Conservation (phyloP, 2,888 invertebrate genomes). For the Orchestes rusci region DNA sequence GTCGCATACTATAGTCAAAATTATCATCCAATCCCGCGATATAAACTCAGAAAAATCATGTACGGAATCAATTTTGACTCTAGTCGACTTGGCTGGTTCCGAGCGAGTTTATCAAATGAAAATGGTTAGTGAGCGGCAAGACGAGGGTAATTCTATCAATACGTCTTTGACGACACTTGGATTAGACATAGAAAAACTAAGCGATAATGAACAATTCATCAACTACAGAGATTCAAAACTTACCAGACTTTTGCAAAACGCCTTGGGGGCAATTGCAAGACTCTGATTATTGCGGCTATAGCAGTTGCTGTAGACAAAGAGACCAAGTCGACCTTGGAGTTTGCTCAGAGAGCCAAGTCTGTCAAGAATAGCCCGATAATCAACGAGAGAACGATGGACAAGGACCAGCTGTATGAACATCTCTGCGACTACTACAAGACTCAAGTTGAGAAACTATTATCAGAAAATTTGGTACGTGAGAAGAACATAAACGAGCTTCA, state of each 20-base stretch:
- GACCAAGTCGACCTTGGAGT: conserved; percentile 59
- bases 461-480: conserved; percentile 13
- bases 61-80: conserved; percentile 69
- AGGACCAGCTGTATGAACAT: conserved; percentile 21
- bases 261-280: conserved; percentile 85
- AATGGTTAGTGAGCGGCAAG: conserved; percentile 67
- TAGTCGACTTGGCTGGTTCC: conserved; percentile 88
- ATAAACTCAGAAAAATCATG: conserved; percentile 43
- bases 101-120: conserved; percentile 77
- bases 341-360: conserved; percentile 74
- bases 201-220: conserved; percentile 50
- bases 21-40: conserved; percentile 46
- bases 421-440: conserved; percentile 15
- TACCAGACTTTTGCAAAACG: conserved; percentile 75
- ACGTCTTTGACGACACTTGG: conserved; percentile 66
- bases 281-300: conserved; percentile 78
- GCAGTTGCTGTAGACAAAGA: conserved; percentile 78
- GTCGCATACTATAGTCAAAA: conserved; percentile 82
- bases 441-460: conserved; percentile 14
- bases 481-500: conserved; percentile 12
- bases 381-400: conserved; percentile 51
- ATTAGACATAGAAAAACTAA: conserved; percentile 74
- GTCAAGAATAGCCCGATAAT: conserved; percentile 73
- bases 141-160: conserved; percentile 80
- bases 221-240: conserved; percentile 68